Conservation (phyloP, 2,113 vertebrate species). For the Scortum barcoo region DNA sequence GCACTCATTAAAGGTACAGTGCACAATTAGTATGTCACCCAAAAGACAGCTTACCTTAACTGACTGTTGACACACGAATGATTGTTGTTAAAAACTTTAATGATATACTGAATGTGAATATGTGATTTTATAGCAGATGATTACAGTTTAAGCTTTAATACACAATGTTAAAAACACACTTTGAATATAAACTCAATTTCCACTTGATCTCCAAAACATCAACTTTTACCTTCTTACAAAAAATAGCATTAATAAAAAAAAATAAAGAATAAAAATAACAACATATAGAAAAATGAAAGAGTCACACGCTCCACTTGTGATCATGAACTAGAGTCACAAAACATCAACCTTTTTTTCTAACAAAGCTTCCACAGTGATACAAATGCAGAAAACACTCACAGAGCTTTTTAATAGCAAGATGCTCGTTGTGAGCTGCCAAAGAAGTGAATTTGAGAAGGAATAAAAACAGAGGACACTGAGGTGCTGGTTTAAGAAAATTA, state of each 20-base stretch:
- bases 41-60: not conserved
- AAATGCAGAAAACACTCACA: not conserved
- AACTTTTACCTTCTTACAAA: not conserved
- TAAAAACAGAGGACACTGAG: no score
- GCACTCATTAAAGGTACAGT: slow-evolving; percentile 1
- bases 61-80: not conserved
- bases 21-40: not conserved
- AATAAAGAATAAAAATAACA: no score
- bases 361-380: not conserved
- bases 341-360: not conserved
- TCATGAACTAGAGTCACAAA: not conserved
- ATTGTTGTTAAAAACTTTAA: not conserved
- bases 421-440: no score
- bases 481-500: not conserved
- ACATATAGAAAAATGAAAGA: no score
- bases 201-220: not conserved
- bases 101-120: not conserved
- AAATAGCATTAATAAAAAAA: not conserved
- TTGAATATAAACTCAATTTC: no score
- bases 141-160: no score
- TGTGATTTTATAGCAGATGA: no score
- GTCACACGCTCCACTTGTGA: no score
- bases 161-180: no score
- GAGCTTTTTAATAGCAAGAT: no score
- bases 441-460: no score